Evolutionary conservation across 1,140 invertebrate species (phyloP), one percentile per base, ranked within the genome.

Genomic region (Habropoda laboriosa): DNA sequence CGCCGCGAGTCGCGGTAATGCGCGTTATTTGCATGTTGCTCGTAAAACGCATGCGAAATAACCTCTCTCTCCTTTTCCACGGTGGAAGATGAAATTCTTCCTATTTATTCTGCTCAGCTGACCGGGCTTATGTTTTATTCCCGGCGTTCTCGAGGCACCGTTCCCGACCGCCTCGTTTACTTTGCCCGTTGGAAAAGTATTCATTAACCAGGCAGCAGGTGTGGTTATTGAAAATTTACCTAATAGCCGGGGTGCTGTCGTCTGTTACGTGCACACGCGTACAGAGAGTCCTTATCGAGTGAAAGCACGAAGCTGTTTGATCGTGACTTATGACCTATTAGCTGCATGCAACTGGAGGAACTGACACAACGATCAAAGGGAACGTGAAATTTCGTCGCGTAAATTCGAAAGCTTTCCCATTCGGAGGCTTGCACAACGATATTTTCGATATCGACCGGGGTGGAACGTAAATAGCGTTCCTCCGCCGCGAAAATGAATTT

Each of bases 1-100:
- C 12, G 18, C 24, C 18, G 38, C 18, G 13, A 42, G n/a, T 18
- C 13, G 27, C 8, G 24, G 42, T 42, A 73, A 61, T 49, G 32
- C 64, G n/a, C 10, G 13, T 47, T 35, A 60, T 60, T 68, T 68
- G 64, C 47, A 35, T 53, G 30, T 32, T 16, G 30, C 42, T 60
- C 35, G 24, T 24, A 21, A 74, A 64, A 74, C 18, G 72, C 58
- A 63, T 74, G 32, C 35, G 45, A 40, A 64, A 38, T n/a, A 72
- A 6, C 12, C 30, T 18, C 13, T 32, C 18, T 2, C 47, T 7
- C 10, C 10, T 0, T 16, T 51, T 51, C 18, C 32, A 16, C 16
- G 27, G 21, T 2, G 13, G 8, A 16, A 42, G 24, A 35, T 38
- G 24, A 51, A 51, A 68, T 35, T 51, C 21, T 30, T 49, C 18